A percentile compares a stretch with the other conserved stretches of the same genome.
These are phyloP conservation scores for Pelobates fuscus DNA, from an alignment of 2,113 vertebrate genomes.

Conservation along the genomic window DNA sequence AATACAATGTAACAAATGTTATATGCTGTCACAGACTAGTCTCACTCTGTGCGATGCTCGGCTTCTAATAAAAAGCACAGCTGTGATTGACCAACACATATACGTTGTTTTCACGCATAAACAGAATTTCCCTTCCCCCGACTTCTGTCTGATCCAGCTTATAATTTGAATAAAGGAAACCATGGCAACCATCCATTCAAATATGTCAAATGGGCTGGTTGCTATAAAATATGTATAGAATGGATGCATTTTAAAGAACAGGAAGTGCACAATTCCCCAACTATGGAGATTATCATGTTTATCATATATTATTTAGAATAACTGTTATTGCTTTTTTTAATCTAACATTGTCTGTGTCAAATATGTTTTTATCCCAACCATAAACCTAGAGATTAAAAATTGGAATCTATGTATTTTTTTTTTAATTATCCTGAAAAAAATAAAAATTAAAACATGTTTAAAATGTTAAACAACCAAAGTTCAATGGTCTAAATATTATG, in stretches of 20 bases:
- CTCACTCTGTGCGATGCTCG: background rate
- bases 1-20: conserved; percentile 3
- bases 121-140: conserved; percentile 24
- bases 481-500: too few species aligned
- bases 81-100: conserved; percentile 41
- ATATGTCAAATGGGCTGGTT: conserved; percentile 34
- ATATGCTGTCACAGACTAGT: conserved; percentile 1
- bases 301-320: too few species aligned
- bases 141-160: conserved; percentile 32
- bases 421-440: too few species aligned
- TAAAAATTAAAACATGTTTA: too few species aligned
- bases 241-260: conserved; percentile 17
- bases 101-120: conserved; percentile 25
- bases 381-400: too few species aligned
- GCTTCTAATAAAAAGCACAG: conserved; percentile 19
- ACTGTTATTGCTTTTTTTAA: too few species aligned
- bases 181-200: conserved; percentile 44
- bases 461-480: too few species aligned
- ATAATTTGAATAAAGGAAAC: conserved; percentile 46
- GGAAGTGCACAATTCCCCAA: background rate
- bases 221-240: conserved; percentile 47
- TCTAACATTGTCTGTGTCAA: too few species aligned
- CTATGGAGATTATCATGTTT: background rate
- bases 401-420: too few species aligned
- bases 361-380: too few species aligned